phyloP scores from a whole-genome alignment of 2,888 invertebrate species.

The Ophion costatus region DNA sequence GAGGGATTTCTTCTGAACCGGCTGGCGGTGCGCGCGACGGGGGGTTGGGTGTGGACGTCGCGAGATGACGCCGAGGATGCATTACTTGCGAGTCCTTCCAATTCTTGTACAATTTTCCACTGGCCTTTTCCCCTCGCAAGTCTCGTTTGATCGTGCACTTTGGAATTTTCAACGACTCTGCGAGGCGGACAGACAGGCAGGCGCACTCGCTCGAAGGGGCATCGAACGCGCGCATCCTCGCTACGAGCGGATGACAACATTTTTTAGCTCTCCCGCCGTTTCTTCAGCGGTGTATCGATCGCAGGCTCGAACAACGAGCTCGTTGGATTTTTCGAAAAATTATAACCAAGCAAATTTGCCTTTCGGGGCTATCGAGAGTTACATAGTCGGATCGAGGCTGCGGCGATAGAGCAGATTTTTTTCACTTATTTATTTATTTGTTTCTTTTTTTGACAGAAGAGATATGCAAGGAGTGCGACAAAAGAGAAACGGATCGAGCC shows the following conservation, averaged over 20 bases:
- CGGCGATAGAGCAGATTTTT: constrained; percentile 18
- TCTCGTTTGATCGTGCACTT: not conserved
- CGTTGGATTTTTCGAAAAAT: not conserved
- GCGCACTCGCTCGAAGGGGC: too few species aligned
- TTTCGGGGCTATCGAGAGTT: not conserved
- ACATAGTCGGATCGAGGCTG: not conserved
- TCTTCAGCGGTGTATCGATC: not conserved
- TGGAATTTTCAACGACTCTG: not conserved
- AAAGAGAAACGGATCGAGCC: constrained; percentile 41
- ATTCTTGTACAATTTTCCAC: not conserved
- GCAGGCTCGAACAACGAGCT: not conserved
- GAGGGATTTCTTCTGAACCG: not conserved
- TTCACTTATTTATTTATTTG: constrained; percentile 29
- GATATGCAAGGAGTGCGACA: constrained; percentile 55
- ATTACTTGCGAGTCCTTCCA: not conserved
- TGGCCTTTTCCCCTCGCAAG: too few species aligned
- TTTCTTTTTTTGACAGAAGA: not conserved
- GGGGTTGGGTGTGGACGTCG: not conserved
- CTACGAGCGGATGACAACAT: not conserved
- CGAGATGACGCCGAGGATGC: not conserved
- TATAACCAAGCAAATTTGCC: not conserved
- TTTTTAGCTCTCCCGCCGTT: not conserved
- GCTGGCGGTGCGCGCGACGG: not conserved
- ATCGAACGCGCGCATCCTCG: not conserved
- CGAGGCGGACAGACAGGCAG: too few species aligned